These are phyloP conservation scores for Callocephalon fimbriatum DNA, from an alignment of 2,113 vertebrate species.

Conservation along the genomic window DNA sequence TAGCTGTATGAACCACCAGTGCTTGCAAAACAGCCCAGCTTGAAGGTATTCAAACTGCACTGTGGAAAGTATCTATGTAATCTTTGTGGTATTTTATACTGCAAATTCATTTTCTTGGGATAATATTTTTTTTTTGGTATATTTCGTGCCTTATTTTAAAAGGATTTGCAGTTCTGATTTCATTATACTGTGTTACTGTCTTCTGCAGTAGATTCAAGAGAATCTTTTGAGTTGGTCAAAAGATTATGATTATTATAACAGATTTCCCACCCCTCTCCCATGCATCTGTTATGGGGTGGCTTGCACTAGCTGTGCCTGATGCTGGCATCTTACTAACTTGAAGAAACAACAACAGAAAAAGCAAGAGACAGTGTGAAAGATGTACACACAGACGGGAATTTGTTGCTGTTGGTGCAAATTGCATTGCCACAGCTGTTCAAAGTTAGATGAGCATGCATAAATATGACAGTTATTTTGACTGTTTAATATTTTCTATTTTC, in stretches of 20 bases:
- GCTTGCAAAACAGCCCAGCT: not conserved
- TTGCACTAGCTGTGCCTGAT: not conserved
- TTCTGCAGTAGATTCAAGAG: not conserved
- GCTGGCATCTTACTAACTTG: not conserved
- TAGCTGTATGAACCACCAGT: not conserved
- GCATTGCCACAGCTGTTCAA: not conserved
- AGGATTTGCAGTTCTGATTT: not conserved
- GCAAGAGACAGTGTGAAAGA: not conserved
- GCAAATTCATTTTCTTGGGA: not conserved
- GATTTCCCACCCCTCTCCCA: not conserved
- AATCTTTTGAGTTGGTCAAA: not conserved
- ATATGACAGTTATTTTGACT: not conserved
- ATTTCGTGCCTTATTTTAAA: not conserved
- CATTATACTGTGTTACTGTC: not conserved
- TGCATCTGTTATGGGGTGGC: not conserved
- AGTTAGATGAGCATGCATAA: not conserved
- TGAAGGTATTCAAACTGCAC: not conserved
- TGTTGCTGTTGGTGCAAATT: not conserved
- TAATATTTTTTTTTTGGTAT: not conserved
- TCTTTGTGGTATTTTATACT: not conserved
- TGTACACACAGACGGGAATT: not conserved
- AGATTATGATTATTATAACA: not conserved
- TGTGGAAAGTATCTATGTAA: accelerated
- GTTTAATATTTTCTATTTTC: not conserved
- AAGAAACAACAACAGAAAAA: not conserved